Conservation (phyloP, 2,888 invertebrate genomes). For the Latrodectus elegans region DNA sequence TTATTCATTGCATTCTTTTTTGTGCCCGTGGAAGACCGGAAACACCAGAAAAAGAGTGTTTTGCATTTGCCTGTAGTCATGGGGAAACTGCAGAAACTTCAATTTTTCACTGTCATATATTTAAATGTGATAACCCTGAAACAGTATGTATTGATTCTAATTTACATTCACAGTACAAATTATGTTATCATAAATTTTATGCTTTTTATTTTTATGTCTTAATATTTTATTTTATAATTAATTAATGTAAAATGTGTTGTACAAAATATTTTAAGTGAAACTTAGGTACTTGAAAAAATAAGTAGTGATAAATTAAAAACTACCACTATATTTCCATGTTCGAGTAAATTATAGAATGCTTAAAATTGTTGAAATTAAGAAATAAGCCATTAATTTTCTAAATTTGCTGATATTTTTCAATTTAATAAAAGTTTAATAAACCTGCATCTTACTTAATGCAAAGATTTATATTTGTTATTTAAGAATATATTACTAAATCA, state of each 20-base stretch:
- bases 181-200: no score
- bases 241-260: background rate
- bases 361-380: no score
- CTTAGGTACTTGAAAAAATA: background rate
- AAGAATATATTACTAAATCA: no score
- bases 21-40: constrained; percentile 92
- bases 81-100: constrained; percentile 91
- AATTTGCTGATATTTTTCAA: no score
- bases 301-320: background rate
- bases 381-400: no score
- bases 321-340: background rate
- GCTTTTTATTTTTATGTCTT: background rate
- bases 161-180: no score
- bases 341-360: no score
- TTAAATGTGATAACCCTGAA: constrained; percentile 94
- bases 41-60: constrained; percentile 91
- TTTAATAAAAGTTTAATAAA: no score
- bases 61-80: constrained; percentile 98
- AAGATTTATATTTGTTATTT: no score
- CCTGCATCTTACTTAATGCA: no score
- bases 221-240: background rate
- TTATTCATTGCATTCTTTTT: constrained; percentile 93
- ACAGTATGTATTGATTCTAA: constrained; percentile 81
- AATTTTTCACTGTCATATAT: constrained; percentile 97
- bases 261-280: background rate